These are phyloP conservation scores for Trachops cirrhosus DNA, from an alignment of 2,797 vertebrate species.

Conservation along the genomic window DNA sequence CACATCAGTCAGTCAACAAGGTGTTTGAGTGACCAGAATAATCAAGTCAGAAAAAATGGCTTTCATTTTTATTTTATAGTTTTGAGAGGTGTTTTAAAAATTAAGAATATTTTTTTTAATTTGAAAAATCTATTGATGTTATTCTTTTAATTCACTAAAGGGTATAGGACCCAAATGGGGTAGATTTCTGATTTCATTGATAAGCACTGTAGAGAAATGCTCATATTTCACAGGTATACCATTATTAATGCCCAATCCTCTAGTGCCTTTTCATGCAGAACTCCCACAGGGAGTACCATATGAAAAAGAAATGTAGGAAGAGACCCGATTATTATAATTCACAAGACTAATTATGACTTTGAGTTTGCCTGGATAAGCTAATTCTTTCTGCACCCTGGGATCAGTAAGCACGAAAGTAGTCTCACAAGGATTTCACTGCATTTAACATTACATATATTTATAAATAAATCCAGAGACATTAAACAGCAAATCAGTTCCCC, in stretches of 20 bases:
- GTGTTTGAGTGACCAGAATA: not conserved
- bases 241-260: constrained; percentile 54
- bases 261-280: constrained; percentile 55
- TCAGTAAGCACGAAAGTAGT: constrained; percentile 53
- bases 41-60: constrained; percentile 1
- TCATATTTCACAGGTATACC: constrained; percentile 56
- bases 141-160: constrained; percentile 37
- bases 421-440: constrained; percentile 48
- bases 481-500: not conserved
- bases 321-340: constrained; percentile 72
- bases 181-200: constrained; percentile 48
- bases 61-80: constrained; percentile 38
- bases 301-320: constrained; percentile 67
- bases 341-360: constrained; percentile 75
- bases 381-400: constrained; percentile 69
- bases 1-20: not conserved
- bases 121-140: constrained; percentile 40
- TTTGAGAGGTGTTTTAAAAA: constrained; percentile 40
- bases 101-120: constrained; percentile 18
- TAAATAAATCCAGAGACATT: constrained; percentile 59
- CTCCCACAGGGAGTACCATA: constrained; percentile 64
- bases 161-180: not conserved
- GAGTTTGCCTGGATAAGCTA: constrained; percentile 75
- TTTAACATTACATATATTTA: constrained; percentile 61
- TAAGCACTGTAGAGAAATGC: constrained; percentile 47